Percentiles rank a stretch among this genome's conserved stretches.
phyloP scores from a whole-genome alignment of 2,797 vertebrate genomes.

The Aselliscus stoliczkanus region DNA sequence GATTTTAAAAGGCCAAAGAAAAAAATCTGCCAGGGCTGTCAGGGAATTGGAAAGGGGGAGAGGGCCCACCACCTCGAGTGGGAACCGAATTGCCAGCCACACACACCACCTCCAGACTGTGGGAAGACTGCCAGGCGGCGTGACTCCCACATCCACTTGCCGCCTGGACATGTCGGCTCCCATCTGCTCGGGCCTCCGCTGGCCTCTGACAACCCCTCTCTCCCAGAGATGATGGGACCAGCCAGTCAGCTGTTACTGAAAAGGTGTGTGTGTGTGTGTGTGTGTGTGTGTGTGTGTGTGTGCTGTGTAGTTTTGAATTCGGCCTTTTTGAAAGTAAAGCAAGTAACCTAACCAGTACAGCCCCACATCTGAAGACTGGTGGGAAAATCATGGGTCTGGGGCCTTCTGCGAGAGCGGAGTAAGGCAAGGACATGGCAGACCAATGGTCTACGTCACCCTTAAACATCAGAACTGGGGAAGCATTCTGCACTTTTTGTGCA shows the following conservation, averaged over 20 bases:
- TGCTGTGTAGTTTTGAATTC: not conserved
- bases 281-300: too few species aligned
- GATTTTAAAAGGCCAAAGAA: constrained; percentile 49
- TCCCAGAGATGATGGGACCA: not conserved
- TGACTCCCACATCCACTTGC: not conserved
- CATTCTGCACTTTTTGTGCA: not conserved
- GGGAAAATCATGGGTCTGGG: not conserved
- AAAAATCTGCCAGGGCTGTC: constrained; percentile 59
- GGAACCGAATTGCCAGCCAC: not conserved
- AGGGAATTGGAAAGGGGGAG: constrained; percentile 30
- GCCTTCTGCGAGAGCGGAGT: not conserved
- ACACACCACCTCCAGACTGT: constrained; percentile 29
- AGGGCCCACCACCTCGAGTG: constrained; percentile 54
- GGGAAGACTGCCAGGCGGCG: constrained; percentile 62
- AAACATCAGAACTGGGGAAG: not conserved
- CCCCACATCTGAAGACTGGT: not conserved
- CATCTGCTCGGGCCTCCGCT: constrained; percentile 46
- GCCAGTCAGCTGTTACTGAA: not conserved
- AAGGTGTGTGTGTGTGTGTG: not conserved
- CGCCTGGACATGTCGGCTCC: not conserved
- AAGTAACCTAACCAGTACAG: not conserved
- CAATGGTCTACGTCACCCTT: accelerated
- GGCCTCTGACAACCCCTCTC: constrained; percentile 3
- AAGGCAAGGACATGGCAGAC: not conserved
- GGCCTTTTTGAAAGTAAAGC: not conserved